Conservation (phyloP, 2,797 vertebrate species). For the Darevskia nairensis region DNA sequence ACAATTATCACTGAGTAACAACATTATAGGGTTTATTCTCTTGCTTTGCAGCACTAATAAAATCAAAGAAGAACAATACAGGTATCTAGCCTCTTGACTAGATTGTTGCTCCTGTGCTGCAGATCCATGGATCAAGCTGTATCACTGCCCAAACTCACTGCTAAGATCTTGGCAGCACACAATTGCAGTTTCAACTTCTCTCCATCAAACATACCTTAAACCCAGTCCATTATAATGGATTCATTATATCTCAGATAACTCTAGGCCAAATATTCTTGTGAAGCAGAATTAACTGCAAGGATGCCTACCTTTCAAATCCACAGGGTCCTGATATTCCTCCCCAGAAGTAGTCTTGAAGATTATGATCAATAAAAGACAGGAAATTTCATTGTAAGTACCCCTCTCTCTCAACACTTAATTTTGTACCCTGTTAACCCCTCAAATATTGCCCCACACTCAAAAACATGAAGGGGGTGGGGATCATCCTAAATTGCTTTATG, state of each 20-base stretch:
- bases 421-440: not conserved
- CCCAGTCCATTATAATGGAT: not conserved
- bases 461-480: too few relatives aligned
- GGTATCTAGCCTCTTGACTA: too few relatives aligned
- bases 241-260: not conserved
- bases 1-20: too few relatives aligned
- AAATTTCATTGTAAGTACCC: not conserved
- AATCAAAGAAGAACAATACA: too few relatives aligned
- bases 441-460: not conserved
- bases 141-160: too few relatives aligned
- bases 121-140: too few relatives aligned
- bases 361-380: not conserved
- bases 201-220: not conserved
- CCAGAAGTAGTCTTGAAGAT: too few relatives aligned
- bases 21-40: too few relatives aligned
- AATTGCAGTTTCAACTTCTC: not conserved
- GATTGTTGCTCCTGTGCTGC: too few relatives aligned
- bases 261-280: not conserved
- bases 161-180: not conserved
- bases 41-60: too few relatives aligned
- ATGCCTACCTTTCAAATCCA: not conserved
- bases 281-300: not conserved
- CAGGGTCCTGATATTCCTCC: too few relatives aligned
- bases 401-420: not conserved
- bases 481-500: too few relatives aligned